These are phyloP conservation scores for Daphoenositta chrysoptera DNA, from an alignment of 2,113 vertebrate species.

Conservation along the genomic window DNA sequence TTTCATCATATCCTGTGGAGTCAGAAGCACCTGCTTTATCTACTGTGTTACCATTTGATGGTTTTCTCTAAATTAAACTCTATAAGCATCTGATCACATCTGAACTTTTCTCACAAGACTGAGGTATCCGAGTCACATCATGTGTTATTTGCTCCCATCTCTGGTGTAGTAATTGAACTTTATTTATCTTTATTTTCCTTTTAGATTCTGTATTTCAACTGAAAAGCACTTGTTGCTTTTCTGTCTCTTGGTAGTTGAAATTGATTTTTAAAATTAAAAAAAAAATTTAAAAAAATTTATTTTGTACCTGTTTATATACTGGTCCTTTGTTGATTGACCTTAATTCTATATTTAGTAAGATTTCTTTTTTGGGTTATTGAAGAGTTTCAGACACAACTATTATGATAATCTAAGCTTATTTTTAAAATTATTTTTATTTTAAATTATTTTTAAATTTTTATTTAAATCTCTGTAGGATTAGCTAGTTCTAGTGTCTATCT, in stretches of 20 bases:
- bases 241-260: neutral
- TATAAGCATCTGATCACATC: neutral
- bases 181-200: neutral
- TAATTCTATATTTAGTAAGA: neutral
- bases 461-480: neutral
- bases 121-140: neutral
- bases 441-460: neutral
- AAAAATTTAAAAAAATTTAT: no score
- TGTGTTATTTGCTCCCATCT: neutral
- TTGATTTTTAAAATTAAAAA: no score
- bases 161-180: neutral
- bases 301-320: neutral
- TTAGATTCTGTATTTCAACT: neutral
- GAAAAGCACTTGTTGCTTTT: neutral
- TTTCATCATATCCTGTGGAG: neutral
- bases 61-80: neutral
- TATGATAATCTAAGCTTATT: neutral
- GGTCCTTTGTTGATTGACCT: neutral
- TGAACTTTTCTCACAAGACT: neutral
- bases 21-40: neutral
- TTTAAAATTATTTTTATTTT: neutral
- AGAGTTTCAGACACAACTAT: neutral
- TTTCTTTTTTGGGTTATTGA: neutral
- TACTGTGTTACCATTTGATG: neutral
- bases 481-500: neutral